Evolutionary conservation across 1,140 invertebrate genomes (phyloP), one percentile per base, ranked within the genome.

Genomic region (Arctopsyche grandis): DNA sequence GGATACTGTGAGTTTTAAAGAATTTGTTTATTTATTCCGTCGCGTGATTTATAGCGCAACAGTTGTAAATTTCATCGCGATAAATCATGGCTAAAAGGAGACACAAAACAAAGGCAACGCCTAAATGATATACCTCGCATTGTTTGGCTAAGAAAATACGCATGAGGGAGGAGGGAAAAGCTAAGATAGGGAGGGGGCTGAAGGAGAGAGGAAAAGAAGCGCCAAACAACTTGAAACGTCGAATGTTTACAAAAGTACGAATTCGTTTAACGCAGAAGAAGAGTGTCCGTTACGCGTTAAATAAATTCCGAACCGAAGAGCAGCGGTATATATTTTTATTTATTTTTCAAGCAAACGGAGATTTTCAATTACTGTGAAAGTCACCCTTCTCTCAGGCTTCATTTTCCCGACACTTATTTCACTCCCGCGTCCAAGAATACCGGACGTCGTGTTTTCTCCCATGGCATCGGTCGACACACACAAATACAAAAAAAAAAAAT

Each of bases 341-440:
- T 52, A 14, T 16, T 52, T 52, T 52, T 66, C 63, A 66, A 19
- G 14, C 21, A 19, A 19, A 21, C 58, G 48, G 63, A 66, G 63
- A 66, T 66, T 66, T 66, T 66, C 63, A 66, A 66, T 66, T 66
- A 66, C 63, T 66, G 24, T 22, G 63, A 66, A 66, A 66, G 63
- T 66, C 63, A 66, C 63, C 63, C 63, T 26, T 66, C 24, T 66
- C 21, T 10, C 22, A 21, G 63, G 63, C 21, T 66, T 66, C 63
- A 66, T 66, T 66, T 66, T 66, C 63, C 63, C 9, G 24, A 26
- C 63, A 66, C 63, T 66, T 66, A 66, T 66, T 66, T 60, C 58
- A 10, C 58, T 38, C 29, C 29, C 1, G 29, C 29, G 29, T 38
- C 29, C 29, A 38, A 38, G 29, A 38, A 38, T 7, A 38, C 29